phyloP scores from a whole-genome alignment of 2,888 invertebrate genomes.

The Leptinotarsa tumamoca region DNA sequence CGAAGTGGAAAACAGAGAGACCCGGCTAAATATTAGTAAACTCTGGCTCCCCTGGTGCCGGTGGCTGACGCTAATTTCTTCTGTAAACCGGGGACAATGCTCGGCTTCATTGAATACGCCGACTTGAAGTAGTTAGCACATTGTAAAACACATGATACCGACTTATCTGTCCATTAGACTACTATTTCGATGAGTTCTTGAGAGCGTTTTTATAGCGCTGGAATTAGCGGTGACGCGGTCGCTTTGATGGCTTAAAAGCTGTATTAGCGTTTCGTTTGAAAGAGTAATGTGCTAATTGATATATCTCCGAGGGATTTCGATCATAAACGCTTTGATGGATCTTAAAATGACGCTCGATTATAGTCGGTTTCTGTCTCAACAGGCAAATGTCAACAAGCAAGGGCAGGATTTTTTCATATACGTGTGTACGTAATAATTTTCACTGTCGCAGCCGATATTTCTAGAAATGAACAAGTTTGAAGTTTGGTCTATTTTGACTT shows the following conservation, averaged over 20 bases:
- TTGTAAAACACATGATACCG: conserved; percentile 64
- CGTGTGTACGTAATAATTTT: too few relatives aligned
- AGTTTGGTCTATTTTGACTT: too few relatives aligned
- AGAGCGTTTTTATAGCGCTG: conserved; percentile 51
- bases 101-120: conserved; percentile 36
- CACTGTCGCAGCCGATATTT: too few relatives aligned
- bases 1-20: too few relatives aligned
- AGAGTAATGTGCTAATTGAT: conserved; percentile 62
- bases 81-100: conserved; percentile 34
- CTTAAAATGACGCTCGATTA: neutral
- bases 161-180: conserved; percentile 65
- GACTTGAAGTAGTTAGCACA: conserved; percentile 63
- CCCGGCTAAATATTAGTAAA: too few relatives aligned
- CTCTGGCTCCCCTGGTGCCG: too few relatives aligned
- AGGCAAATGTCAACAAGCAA: neutral
- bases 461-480: too few relatives aligned
- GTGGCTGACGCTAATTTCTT: conserved; percentile 38
- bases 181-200: conserved; percentile 46
- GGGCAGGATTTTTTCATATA: neutral
- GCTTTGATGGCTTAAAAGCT: conserved; percentile 61
- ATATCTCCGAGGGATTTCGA: conserved; percentile 29
- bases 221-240: conserved; percentile 54
- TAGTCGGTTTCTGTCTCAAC: neutral
- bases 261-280: conserved; percentile 63
- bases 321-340: conserved; percentile 38